Conservation (phyloP, 1,140 invertebrate species). For the Caenorhabditis latens region DNA sequence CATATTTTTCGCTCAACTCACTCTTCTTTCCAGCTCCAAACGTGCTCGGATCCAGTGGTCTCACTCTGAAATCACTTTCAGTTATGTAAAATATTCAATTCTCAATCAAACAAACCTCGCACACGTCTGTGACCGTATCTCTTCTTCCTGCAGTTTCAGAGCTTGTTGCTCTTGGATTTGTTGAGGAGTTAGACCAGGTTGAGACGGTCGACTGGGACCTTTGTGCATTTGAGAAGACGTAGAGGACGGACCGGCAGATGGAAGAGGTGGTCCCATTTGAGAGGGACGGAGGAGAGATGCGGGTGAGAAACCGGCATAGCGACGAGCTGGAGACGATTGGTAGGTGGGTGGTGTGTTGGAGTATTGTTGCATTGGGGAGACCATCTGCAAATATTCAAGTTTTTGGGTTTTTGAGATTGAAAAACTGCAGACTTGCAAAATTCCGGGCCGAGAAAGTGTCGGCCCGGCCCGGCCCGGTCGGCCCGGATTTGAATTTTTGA, state of each 20-base stretch:
- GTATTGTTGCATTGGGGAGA: slow-evolving; percentile 11
- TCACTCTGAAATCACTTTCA: slow-evolving; percentile 3
- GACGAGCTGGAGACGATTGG: not conserved
- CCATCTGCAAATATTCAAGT: not conserved
- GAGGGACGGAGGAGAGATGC: not conserved
- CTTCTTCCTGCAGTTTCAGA: slow-evolving; percentile 7
- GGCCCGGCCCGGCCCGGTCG: too few relatives aligned
- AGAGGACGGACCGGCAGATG: not conserved
- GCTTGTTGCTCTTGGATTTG: slow-evolving; percentile 9
- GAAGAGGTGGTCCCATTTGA: slow-evolving; percentile 40
- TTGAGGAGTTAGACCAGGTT: not conserved
- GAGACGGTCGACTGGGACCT: too few relatives aligned
- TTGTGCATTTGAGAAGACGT: not conserved
- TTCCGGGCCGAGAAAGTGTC: too few relatives aligned
- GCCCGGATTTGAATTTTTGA: too few relatives aligned
- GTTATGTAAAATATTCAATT: not conserved
- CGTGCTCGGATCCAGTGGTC: not conserved
- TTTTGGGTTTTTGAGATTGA: not conserved
- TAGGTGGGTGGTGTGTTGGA: not conserved
- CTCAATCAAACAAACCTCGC: not conserved
- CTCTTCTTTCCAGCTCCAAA: slow-evolving; percentile 3
- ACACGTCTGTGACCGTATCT: not conserved
- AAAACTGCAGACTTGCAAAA: too few relatives aligned
- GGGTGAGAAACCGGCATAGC: not conserved
- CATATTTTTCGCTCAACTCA: not conserved